These are phyloP conservation scores for Pachycephala philippinensis DNA, from an alignment of 2,113 vertebrate species.

Conservation along the genomic window DNA sequence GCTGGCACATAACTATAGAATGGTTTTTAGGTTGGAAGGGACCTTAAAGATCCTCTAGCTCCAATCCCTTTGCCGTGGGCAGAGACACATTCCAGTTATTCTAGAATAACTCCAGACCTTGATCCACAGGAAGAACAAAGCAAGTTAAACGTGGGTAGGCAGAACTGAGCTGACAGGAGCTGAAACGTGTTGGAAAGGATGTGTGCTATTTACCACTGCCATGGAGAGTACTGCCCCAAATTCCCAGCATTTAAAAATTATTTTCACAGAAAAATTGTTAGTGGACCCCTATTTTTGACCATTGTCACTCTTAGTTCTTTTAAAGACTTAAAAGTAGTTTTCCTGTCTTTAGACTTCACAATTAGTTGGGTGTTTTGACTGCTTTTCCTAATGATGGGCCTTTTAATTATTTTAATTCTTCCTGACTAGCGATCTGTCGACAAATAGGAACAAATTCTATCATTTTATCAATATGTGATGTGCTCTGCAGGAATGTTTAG, in stretches of 20 bases:
- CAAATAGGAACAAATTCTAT: too few relatives aligned
- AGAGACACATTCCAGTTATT: background rate
- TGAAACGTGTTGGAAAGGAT: background rate
- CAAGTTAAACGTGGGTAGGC: background rate
- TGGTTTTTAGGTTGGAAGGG: background rate
- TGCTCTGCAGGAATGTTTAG: too few relatives aligned
- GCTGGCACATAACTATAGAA: background rate
- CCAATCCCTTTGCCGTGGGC: background rate
- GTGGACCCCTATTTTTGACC: background rate
- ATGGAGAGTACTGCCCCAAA: background rate
- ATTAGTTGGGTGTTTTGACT: too few relatives aligned
- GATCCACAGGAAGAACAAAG: background rate
- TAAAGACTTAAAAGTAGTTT: too few relatives aligned
- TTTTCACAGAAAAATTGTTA: background rate
- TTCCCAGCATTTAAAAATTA: background rate
- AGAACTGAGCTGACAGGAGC: background rate
- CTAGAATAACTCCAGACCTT: background rate
- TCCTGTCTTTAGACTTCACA: too few relatives aligned
- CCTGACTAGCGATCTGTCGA: too few relatives aligned
- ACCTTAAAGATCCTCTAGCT: background rate
- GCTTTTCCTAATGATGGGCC: too few relatives aligned
- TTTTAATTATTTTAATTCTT: too few relatives aligned
- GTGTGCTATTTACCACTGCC: background rate
- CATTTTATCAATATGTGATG: too few relatives aligned
- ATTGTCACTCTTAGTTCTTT: background rate